Evolutionary conservation across 2,113 vertebrate species (phyloP), one percentile per base, ranked within the genome.

Genomic region (Gulo gulo): DNA sequence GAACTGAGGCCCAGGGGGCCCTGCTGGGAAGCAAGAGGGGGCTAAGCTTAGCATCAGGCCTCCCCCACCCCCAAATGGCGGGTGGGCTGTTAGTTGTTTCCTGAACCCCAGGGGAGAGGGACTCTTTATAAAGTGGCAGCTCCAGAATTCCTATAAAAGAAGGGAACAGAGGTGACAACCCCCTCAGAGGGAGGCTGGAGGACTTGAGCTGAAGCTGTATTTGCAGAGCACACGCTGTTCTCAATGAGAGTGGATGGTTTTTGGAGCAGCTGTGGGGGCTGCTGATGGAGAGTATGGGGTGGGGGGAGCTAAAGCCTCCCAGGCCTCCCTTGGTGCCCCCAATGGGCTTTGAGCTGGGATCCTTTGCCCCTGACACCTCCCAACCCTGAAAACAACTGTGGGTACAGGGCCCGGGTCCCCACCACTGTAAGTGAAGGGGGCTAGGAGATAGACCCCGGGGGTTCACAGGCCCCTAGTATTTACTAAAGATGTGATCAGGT

Each of bases 1-100:
- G 81, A 96, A 59, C 24, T 50, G 89, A 85, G 61, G 24, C 74
- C 76, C 69, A 55, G 76, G 59, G 36, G 83, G 63, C 42, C 36
- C 34, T 95, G 24, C 42, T n/a, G 42, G 96, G 94, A 95, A 96
- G 71, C 21, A 57, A 95, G 88, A 91, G 20, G 82, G 39, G 50
- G 34, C n/a, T 93, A 78, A 63, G 18, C 23, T 52, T 78, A 67
- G 69, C 94, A 71, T 65, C 20, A 4, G 67, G 45, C 34, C 65
- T 65, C 12, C 74, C n/a, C 31, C 1, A 12, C 1, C 16, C 39
- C 34, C 24, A 61, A 67, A 50, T 16, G 52, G 50, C n/a, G 45
- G 36, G 21, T 47, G 71, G 57, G 29, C 80, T 65, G 71, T 73
- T 52, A 39, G 39, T 18, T 76, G 9, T 95, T 95, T 85, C 34